Base-by-base conservation (phyloP, 2,113 vertebrate genomes). In the Osmerus mordax region DNA sequence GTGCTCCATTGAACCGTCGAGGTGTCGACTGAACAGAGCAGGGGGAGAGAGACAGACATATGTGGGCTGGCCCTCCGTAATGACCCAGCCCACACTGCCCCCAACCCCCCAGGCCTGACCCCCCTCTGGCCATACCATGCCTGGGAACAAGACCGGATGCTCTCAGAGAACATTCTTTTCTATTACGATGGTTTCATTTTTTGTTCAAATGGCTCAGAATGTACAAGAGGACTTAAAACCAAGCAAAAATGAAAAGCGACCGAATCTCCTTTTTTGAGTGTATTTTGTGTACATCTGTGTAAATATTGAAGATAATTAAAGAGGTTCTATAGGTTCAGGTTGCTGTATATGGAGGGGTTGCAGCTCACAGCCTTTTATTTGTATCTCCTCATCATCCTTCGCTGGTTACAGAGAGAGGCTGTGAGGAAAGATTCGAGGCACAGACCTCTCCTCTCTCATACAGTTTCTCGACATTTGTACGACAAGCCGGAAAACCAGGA, bases 281-380 rank as follows among this genome's bases (percentile, higher is more conserved):
- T 93, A 93, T 93, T 92, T 92, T 93, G 90, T 93, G 91, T 93
- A 92, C 89, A 92, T 92, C 90, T 78, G 78, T 92, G 91, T 93
- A 93, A 92, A 93, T 93, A 93, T 85, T 91, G 83, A 89, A 88
- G 88, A 91, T 85, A 88, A 88, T 86, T 76, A 86, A 85, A 84
- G 75, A 88, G 76, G 88, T 77, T 91, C 83, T 90, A 90, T 86
- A 78, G 89, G 85, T 81, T 75, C 53, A 58, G 84, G 87, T 70
- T 79, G 77, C 81, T 81, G 76, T 13, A 69, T 69, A 59, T 69
- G 82, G 77, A 64, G 64, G 73, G 78, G 83, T 86, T 73, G 71
- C 79, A 82, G 81, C 68, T 73, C 81, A 83, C 76, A 84, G 81
- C 85, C 76, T 87, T 79, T 87, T 86, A 77, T 87, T 88, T 87